Conservation (phyloP, 2,113 vertebrate genomes). For the Taxidea taxus region DNA sequence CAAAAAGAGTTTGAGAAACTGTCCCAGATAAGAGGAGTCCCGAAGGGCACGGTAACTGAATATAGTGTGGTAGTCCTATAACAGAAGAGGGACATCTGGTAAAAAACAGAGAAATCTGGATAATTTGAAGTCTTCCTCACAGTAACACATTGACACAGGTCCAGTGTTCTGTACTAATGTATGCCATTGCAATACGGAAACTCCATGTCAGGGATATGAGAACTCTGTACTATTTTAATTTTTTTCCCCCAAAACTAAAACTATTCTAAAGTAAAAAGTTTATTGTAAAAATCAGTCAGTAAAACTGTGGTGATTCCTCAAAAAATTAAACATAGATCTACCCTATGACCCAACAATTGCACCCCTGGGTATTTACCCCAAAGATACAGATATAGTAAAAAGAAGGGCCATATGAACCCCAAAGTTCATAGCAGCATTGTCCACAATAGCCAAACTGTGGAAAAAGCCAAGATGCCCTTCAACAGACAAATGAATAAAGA, state of each 20-base stretch:
- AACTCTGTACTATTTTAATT: no score
- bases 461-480: no score
- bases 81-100: not conserved
- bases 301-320: no score
- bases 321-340: no score
- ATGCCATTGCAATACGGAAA: fast-evolving
- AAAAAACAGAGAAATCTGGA: not conserved
- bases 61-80: no score
- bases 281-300: not conserved
- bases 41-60: fast-evolving
- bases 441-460: no score
- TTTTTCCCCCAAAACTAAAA: not conserved
- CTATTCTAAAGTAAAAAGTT: not conserved
- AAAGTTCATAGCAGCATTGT: no score
- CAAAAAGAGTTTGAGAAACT: not conserved
- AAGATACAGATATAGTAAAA: no score
- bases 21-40: not conserved
- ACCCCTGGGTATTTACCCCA: no score
- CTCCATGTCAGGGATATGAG: fast-evolving
- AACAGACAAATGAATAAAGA: no score
- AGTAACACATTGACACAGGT: not conserved
- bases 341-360: no score
- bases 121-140: not conserved
- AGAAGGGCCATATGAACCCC: no score
- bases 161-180: fast-evolving